A percentile compares a stretch with the other conserved stretches of the same genome.
phyloP scores from a whole-genome alignment of 1,140 invertebrate genomes.

The Macrosteles quadrilineatus region DNA sequence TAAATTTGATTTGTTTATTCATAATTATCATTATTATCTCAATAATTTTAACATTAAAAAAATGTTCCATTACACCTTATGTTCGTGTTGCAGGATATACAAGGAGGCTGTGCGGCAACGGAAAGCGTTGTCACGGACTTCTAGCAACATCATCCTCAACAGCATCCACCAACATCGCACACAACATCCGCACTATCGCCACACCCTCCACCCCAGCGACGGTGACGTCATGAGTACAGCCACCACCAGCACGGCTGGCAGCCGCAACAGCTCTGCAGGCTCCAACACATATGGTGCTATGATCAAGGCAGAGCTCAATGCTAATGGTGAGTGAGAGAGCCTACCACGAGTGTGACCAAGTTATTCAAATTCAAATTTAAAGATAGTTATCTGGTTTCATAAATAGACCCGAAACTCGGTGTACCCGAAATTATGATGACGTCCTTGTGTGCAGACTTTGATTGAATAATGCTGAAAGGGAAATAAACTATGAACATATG shows the following conservation, averaged over 20 bases:
- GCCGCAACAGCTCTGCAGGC: not conserved
- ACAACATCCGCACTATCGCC: conserved; percentile 59
- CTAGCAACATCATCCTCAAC: conserved; percentile 78
- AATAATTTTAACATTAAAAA: no score
- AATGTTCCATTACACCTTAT: no score
- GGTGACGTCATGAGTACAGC: conserved; percentile 49
- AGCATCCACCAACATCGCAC: conserved; percentile 77
- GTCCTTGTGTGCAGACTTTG: no score
- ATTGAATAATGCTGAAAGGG: no score
- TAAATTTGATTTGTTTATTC: no score
- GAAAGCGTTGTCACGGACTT: conserved; percentile 77
- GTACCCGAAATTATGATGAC: no score
- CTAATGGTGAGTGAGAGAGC: conserved; percentile 28
- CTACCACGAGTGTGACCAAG: no score
- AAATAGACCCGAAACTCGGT: no score
- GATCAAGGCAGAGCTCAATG: conserved; percentile 30
- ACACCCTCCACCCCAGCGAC: conserved; percentile 67
- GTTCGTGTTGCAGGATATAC: conserved; percentile 63
- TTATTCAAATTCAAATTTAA: no score
- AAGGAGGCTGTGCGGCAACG: conserved; percentile 87
- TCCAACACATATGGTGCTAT: conserved; percentile 20
- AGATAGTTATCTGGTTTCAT: no score
- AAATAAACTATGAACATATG: no score
- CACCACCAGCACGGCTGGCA: not conserved
- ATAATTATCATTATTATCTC: no score